Conservation (phyloP, 2,888 invertebrate genomes). For the Nebria brevicollis region DNA sequence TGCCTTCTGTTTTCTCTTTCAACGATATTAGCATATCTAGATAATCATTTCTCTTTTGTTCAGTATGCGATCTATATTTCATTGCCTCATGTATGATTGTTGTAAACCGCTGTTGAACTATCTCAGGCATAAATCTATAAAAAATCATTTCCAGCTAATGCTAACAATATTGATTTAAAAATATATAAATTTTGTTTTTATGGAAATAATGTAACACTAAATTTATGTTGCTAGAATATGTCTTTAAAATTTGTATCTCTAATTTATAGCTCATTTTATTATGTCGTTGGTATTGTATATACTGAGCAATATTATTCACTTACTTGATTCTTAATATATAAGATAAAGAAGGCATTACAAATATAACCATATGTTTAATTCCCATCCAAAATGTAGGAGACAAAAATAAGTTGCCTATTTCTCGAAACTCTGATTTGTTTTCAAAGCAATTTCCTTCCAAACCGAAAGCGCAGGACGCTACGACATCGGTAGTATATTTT, state of each 20-base stretch:
- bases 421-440: conserved; percentile 55
- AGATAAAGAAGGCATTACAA: conserved; percentile 54
- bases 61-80: conserved; percentile 58
- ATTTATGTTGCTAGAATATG: too few relatives aligned
- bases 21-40: conserved; percentile 61
- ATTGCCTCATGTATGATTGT: conserved; percentile 57
- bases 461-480: conserved; percentile 60
- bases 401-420: conserved; percentile 56
- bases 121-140: conserved; percentile 50
- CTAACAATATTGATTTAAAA: too few relatives aligned
- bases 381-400: conserved; percentile 51
- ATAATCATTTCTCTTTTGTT: conserved; percentile 62
- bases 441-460: conserved; percentile 58
- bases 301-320: not conserved
- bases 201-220: not conserved
- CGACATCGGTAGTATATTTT: conserved; percentile 57
- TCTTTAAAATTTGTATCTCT: too few relatives aligned
- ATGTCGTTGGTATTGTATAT: too few relatives aligned
- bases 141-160: not conserved
- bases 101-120: conserved; percentile 57
- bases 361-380: conserved; percentile 50
- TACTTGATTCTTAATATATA: conserved; percentile 46
- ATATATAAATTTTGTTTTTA: conserved; percentile 8
- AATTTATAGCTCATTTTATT: too few relatives aligned
- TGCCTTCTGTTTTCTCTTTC: conserved; percentile 48